Percentiles rank a stretch among this genome's conserved stretches.
phyloP scores from a whole-genome alignment of 2,888 invertebrate species.

The Cosmorhoe ocellata region DNA sequence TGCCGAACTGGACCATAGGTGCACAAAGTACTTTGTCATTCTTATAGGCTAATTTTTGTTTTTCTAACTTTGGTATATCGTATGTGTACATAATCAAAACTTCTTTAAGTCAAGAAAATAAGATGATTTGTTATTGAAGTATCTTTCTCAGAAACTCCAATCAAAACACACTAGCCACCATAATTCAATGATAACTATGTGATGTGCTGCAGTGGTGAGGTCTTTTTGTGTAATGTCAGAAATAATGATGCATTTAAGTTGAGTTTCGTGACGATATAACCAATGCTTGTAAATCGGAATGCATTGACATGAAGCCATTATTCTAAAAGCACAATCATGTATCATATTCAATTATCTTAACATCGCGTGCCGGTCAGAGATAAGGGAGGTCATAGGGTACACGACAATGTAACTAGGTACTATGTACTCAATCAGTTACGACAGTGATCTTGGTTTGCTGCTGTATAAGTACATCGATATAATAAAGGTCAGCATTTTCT shows the following conservation, averaged over 20 bases:
- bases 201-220: background rate
- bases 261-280: background rate
- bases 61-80: background rate
- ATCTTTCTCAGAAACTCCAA: background rate
- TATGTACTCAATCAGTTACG: background rate
- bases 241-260: background rate
- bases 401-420: background rate
- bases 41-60: background rate
- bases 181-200: background rate
- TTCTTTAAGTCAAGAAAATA: too few relatives aligned
- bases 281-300: background rate
- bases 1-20: constrained; percentile 33
- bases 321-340: constrained; percentile 19
- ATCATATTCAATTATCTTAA: constrained; percentile 1
- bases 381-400: constrained; percentile 1
- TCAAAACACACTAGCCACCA: background rate
- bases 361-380: constrained; percentile 4
- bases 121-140: too few relatives aligned
- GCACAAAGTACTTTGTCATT: background rate
- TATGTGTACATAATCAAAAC: constrained; percentile 7
- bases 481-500: too few relatives aligned
- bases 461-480: background rate
- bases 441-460: background rate
- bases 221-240: background rate
- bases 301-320: constrained; percentile 3